Evolutionary conservation across 2,888 invertebrate species (phyloP).

Genomic region (Lissocephala sabroskyi): DNA sequence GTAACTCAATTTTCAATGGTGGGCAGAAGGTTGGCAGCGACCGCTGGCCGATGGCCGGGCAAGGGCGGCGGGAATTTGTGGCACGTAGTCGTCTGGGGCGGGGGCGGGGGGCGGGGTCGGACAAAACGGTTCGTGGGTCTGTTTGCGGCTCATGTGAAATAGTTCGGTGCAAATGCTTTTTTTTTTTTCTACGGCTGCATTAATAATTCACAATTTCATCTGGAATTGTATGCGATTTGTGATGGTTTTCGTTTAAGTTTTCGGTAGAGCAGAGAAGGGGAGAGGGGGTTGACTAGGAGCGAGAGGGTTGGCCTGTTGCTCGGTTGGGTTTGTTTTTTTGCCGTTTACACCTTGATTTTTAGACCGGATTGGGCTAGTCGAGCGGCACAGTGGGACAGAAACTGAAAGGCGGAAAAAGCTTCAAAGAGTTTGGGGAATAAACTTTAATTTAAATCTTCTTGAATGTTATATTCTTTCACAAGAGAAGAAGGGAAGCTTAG

Average conservation of each 20-base stretch:
- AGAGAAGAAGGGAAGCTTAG: no score
- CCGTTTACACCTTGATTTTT: neutral
- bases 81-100: no score
- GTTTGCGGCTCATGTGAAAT: slow-evolving; percentile 56
- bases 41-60: neutral
- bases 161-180: slow-evolving; percentile 37
- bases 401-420: no score
- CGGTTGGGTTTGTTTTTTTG: neutral
- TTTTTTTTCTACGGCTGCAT: slow-evolving; percentile 43
- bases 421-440: no score
- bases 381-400: slow-evolving; percentile 8
- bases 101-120: neutral
- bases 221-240: slow-evolving; percentile 70
- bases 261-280: no score
- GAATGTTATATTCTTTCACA: no score
- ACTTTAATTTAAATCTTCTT: no score
- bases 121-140: slow-evolving; percentile 41
- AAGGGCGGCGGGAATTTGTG: neutral
- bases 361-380: neutral
- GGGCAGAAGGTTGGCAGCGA: slow-evolving; percentile 26
- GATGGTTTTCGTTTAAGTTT: slow-evolving; percentile 61
- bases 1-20: slow-evolving; percentile 65
- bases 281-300: neutral
- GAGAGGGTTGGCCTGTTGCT: slow-evolving; percentile 23
- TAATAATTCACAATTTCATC: slow-evolving; percentile 71